Conservation (phyloP, 2,888 invertebrate genomes). For the Apodemia zela region DNA sequence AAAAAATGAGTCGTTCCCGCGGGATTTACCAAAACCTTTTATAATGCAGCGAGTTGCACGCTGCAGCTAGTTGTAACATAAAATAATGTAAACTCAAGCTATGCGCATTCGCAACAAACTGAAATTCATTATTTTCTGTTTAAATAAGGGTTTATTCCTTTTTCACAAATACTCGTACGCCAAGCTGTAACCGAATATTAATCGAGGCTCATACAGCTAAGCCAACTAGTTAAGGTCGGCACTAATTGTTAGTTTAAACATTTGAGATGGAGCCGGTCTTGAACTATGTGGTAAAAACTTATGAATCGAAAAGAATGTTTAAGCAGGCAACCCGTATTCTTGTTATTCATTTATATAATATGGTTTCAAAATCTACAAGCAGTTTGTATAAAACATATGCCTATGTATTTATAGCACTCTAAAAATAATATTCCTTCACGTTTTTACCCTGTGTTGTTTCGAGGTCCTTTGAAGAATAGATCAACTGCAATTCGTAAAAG, state of each 20-base stretch:
- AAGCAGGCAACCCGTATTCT: neutral
- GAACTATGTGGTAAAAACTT: slow-evolving; percentile 43
- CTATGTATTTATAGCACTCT: too few relatives aligned
- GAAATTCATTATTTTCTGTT: neutral
- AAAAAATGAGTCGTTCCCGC: too few relatives aligned
- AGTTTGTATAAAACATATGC: too few relatives aligned
- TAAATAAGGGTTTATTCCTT: neutral
- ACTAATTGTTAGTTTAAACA: slow-evolving; percentile 66
- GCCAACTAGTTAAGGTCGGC: slow-evolving; percentile 50
- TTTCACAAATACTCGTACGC: slow-evolving; percentile 25
- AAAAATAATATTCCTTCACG: too few relatives aligned
- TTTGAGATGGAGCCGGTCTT: slow-evolving; percentile 45
- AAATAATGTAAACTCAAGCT: neutral
- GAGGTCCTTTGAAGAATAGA: too few relatives aligned
- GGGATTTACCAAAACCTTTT: too few relatives aligned
- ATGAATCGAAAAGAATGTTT: slow-evolving; percentile 26
- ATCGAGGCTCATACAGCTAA: slow-evolving; percentile 46
- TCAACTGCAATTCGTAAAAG: too few relatives aligned
- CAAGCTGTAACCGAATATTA: slow-evolving; percentile 35
- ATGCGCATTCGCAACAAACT: neutral
- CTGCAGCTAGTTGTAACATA: too few relatives aligned
- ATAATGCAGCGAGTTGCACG: too few relatives aligned
- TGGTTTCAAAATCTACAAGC: neutral
- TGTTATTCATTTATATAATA: neutral
- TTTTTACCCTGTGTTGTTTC: too few relatives aligned